phyloP scores from a whole-genome alignment of 92 coral and sea anemone genomes.

The Virgularia gustaviana region DNA sequence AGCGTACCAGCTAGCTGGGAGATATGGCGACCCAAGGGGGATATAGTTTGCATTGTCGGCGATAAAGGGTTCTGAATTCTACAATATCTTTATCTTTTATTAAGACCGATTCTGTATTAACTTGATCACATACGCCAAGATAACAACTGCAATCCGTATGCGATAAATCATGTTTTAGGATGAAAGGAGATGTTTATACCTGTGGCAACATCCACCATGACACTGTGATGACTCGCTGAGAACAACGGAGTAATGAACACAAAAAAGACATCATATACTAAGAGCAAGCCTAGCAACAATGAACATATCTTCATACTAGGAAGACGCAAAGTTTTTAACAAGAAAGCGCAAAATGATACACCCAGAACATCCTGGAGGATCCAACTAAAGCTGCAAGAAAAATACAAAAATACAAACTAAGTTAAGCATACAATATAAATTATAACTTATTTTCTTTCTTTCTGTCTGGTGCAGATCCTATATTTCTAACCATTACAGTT shows the following conservation, averaged over 20 bases:
- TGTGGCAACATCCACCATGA: constrained; percentile 98
- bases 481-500: too few species aligned
- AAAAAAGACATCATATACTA: constrained; percentile 91
- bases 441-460: background rate
- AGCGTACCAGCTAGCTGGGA: too few species aligned
- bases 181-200: too few species aligned
- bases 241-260: constrained; percentile 95
- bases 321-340: constrained; percentile 73
- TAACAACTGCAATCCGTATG: too few species aligned
- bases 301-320: constrained; percentile 89
- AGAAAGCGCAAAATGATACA: constrained; percentile 78
- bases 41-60: too few species aligned
- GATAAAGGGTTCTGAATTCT: too few species aligned
- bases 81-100: too few species aligned
- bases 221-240: constrained; percentile 89
- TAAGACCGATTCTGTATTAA: too few species aligned
- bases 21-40: too few species aligned
- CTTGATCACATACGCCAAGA: too few species aligned
- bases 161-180: too few species aligned
- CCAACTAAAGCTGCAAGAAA: constrained; percentile 67
- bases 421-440: background rate
- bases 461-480: too few species aligned
- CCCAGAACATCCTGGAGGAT: constrained; percentile 94
- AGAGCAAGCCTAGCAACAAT: constrained; percentile 70
- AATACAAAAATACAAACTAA: background rate